Evolutionary conservation across 2,797 vertebrate genomes (phyloP).

Genomic region (Pipistrellus nathusii): DNA sequence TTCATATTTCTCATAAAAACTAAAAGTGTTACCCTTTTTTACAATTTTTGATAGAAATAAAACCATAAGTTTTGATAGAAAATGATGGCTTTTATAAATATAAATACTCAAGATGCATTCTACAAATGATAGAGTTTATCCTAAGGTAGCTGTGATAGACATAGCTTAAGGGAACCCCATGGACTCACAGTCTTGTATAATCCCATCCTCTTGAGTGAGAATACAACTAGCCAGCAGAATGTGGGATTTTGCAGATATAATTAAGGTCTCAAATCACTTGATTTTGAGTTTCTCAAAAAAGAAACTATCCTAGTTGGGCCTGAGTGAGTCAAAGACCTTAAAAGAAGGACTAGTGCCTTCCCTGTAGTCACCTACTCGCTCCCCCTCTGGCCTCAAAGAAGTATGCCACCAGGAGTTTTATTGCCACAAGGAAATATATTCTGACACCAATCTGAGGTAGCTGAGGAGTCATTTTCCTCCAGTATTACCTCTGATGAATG

Average conservation of each 20-base stretch:
- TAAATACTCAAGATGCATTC: background rate
- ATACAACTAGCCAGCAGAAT: background rate
- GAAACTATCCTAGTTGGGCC: background rate
- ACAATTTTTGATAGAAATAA: background rate
- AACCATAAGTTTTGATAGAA: background rate
- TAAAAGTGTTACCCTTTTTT: background rate
- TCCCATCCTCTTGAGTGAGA: background rate
- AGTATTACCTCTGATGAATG: background rate
- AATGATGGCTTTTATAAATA: background rate
- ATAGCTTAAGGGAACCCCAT: background rate
- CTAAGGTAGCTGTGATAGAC: background rate
- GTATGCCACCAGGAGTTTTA: background rate
- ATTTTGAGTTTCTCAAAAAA: slow-evolving; percentile 5
- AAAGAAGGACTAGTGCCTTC: background rate
- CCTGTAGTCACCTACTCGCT: background rate
- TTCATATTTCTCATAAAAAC: background rate
- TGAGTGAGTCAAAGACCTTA: background rate
- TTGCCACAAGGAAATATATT: background rate
- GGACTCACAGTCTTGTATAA: background rate
- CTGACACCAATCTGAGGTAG: background rate
- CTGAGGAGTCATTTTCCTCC: background rate
- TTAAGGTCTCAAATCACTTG: background rate
- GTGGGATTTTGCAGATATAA: background rate
- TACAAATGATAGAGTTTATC: background rate
- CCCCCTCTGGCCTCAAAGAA: background rate